Evolutionary conservation across 1,140 invertebrate species (phyloP).

Genomic region (Liolophura sinensis): DNA sequence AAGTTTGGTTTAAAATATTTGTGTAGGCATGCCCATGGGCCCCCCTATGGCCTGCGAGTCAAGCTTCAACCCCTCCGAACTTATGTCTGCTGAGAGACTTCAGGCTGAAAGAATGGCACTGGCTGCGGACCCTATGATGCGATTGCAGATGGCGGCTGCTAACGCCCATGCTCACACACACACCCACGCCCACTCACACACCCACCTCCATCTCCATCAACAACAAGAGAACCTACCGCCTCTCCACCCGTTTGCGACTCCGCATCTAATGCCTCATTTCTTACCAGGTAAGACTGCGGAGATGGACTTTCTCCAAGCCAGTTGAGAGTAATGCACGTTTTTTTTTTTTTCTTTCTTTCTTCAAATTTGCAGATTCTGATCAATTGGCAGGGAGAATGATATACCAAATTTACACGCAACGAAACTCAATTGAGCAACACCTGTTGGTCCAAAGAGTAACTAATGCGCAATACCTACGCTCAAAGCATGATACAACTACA

Average conservation of each 20-base stretch:
- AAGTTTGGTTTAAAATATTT: neutral
- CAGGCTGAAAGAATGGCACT: slow-evolving; percentile 72
- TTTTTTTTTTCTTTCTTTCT: slow-evolving; percentile 22
- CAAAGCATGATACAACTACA: slow-evolving; percentile 36
- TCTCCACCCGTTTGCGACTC: slow-evolving; percentile 36
- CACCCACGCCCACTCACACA: slow-evolving; percentile 74
- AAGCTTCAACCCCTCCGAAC: slow-evolving; percentile 38
- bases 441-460: slow-evolving; percentile 52
- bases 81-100: slow-evolving; percentile 57
- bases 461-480: slow-evolving; percentile 45
- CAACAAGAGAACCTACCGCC: slow-evolving; percentile 75
- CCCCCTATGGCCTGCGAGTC: neutral
- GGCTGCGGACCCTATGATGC: slow-evolving; percentile 74
- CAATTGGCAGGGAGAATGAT: slow-evolving; percentile 51
- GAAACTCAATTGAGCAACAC: slow-evolving; percentile 48
- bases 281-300: slow-evolving; percentile 33
- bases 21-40: slow-evolving; percentile 26
- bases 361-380: slow-evolving; percentile 46
- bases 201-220: slow-evolving; percentile 83
- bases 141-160: slow-evolving; percentile 83
- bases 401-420: slow-evolving; percentile 54
- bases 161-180: slow-evolving; percentile 79
- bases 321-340: slow-evolving; percentile 1
- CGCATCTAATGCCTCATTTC: slow-evolving; percentile 11
- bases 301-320: slow-evolving; percentile 7